Evolutionary conservation across 2,113 vertebrate genomes (phyloP), one percentile per base, ranked within the genome.

Genomic region (Cavia aperea): DNA sequence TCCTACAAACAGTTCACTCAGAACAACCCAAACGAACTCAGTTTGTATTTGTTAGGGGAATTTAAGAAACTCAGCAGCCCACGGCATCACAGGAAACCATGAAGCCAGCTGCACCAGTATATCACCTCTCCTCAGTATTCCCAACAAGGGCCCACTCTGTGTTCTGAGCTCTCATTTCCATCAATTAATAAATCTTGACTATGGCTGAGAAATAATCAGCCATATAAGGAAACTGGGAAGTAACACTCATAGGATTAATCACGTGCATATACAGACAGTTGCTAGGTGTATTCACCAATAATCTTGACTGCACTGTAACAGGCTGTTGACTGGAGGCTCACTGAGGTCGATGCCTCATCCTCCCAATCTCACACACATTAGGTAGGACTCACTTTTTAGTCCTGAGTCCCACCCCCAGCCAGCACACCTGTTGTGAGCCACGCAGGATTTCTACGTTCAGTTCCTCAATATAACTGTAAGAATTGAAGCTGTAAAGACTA

Each of bases 301-400:
- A 77, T 62, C 73, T 33, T 81, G 54, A 90, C 83, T 82, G 73
- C 19, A 68, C 56, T 66, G 33, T 82, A 86, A 94, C 13, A 46
- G 10, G 46, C 70, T 49, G 87, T 46, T 39, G 73, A 60, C 14
- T 12, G 68, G 77, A 91, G 26, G 13, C 9, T 56, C 39, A 33
- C 46, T 36, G 43, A 88, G 13, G 19, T 39, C 62, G 81, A 79
- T 26, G 73, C 2, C 54, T 62, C 39, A 15, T 13, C 16, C 39
- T 65, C 36, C 6, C 1, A 12, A 58, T 36, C 9, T 54, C 58
- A 88, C 6, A 68, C 26, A 83, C 33, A 26, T 36, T 54, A 62
- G 79, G 8, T 24, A 49, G 24, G 23, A 86, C 49, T 66, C 49
- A 54, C 10, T 82, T 82, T 60, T 81, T 46, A 26, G 49, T 36